These are phyloP conservation scores for Xenopus tropicalis DNA, from an alignment of 2,113 vertebrate genomes.

Conservation along the genomic window DNA sequence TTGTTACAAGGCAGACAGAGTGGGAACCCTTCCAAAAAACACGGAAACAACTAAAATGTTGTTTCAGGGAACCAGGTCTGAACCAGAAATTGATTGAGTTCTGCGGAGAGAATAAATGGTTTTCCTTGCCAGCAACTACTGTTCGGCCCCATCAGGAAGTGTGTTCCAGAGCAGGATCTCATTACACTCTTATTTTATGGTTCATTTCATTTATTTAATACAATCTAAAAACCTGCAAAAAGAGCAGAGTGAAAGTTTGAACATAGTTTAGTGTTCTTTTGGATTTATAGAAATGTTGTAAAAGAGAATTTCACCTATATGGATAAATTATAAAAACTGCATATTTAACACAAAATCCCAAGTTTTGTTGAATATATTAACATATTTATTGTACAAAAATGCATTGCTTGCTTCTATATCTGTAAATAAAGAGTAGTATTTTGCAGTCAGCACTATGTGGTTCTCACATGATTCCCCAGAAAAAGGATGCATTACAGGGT, in stretches of 20 bases:
- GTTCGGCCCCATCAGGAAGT: slow-evolving; percentile 67
- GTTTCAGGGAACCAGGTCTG: slow-evolving; percentile 53
- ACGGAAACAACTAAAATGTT: slow-evolving; percentile 39
- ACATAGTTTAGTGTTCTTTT: slow-evolving; percentile 54
- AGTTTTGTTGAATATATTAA: too few species aligned
- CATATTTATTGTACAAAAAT: too few species aligned
- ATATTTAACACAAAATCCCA: not conserved
- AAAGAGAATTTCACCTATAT: slow-evolving; percentile 46
- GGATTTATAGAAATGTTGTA: slow-evolving; percentile 53
- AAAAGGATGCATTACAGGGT: too few species aligned
- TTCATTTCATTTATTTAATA: slow-evolving; percentile 75
- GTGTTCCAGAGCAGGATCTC: slow-evolving; percentile 60
- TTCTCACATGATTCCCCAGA: too few species aligned
- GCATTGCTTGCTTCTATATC: too few species aligned
- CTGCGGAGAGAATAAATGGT: slow-evolving; percentile 52
- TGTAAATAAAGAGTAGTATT: too few species aligned
- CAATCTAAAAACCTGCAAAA: slow-evolving; percentile 65
- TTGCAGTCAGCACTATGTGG: too few species aligned
- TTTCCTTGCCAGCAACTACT: slow-evolving; percentile 71
- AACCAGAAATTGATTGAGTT: slow-evolving; percentile 61
- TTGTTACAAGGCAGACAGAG: slow-evolving; percentile 31
- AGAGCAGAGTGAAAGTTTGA: slow-evolving; percentile 53
- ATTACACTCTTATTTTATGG: slow-evolving; percentile 71
- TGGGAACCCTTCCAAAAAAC: slow-evolving; percentile 54
- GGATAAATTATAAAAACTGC: slow-evolving; percentile 37